Percentiles rank a stretch among this genome's conserved stretches.
Conservation (phyloP, 2,888 invertebrate species). For the Perizoma flavofasciatum region DNA sequence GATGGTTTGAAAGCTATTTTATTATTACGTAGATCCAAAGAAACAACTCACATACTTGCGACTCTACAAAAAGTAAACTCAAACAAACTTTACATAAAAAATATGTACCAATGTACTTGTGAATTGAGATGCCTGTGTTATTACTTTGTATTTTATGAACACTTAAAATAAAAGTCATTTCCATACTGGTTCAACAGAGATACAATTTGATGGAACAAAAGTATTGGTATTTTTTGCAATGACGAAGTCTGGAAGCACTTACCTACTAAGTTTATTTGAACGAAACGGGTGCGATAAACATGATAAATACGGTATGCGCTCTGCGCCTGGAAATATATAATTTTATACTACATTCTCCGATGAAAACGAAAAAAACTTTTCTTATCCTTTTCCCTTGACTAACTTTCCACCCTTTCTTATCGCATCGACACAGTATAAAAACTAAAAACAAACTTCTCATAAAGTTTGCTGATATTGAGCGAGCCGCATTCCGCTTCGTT, state of each 20-base stretch:
- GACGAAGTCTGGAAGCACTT: constrained; percentile 1
- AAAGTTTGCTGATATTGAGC: constrained; percentile 18
- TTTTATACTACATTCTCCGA: too few relatives aligned
- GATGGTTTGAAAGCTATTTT: too few relatives aligned
- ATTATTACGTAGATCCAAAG: too few relatives aligned
- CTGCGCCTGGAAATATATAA: too few relatives aligned
- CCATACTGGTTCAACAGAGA: constrained; percentile 14
- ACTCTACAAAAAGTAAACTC: too few relatives aligned
- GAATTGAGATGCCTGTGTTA: constrained; percentile 15
- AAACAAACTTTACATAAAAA: too few relatives aligned
- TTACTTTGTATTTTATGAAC: constrained; percentile 21
- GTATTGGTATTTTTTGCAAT: constrained; percentile 14
- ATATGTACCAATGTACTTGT: constrained; percentile 3
- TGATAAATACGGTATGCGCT: too few relatives aligned
- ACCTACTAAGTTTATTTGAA: too few relatives aligned
- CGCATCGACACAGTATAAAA: neutral
- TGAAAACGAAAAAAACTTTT: too few relatives aligned
- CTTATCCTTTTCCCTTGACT: too few relatives aligned
- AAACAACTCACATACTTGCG: neutral
- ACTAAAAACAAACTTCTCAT: constrained; percentile 4
- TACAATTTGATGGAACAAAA: constrained; percentile 12
- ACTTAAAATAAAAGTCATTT: constrained; percentile 23
- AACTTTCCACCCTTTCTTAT: neutral
- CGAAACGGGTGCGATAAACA: too few relatives aligned
- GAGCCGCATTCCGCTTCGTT: constrained; percentile 9